These are phyloP conservation scores for Acrocera orbiculus DNA, from an alignment of 2,888 invertebrate genomes.

Conservation along the genomic window DNA sequence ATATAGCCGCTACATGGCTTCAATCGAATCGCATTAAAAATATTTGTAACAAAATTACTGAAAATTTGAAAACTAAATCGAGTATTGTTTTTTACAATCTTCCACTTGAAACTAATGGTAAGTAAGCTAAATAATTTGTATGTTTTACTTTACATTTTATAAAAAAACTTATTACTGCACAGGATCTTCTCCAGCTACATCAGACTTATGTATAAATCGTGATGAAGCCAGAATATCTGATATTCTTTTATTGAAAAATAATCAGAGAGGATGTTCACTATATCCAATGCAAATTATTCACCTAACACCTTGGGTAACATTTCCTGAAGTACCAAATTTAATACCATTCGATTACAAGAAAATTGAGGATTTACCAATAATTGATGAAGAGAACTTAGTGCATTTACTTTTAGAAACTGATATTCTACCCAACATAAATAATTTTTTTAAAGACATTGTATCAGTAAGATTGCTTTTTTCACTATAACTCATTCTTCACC, in stretches of 20 bases:
- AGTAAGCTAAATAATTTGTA: background rate
- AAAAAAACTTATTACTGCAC: background rate
- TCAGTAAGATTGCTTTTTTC: too few relatives aligned
- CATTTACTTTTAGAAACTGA: constrained; percentile 27
- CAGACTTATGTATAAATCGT: constrained; percentile 27
- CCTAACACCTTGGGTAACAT: constrained; percentile 34
- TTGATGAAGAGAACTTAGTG: constrained; percentile 13
- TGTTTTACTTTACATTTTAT: background rate
- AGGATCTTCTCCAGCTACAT: constrained; percentile 25
- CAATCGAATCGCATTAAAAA: constrained; percentile 63
- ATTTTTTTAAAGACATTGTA: too few relatives aligned
- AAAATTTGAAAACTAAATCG: constrained; percentile 39
- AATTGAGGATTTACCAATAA: background rate
- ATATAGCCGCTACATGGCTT: constrained; percentile 65
- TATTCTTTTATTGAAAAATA: constrained; percentile 26
- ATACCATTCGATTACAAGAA: constrained; percentile 25
- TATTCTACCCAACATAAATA: too few relatives aligned
- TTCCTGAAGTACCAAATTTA: constrained; percentile 31
- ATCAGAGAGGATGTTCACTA: constrained; percentile 28
- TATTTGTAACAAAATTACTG: constrained; percentile 47
- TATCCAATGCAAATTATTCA: constrained; percentile 32
- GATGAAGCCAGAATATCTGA: constrained; percentile 27
- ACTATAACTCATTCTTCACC: too few relatives aligned
- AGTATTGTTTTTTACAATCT: constrained; percentile 44
- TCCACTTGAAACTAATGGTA: constrained; percentile 31